phyloP scores from a whole-genome alignment of 2,888 invertebrate species.

The Dasypogon diadema region DNA sequence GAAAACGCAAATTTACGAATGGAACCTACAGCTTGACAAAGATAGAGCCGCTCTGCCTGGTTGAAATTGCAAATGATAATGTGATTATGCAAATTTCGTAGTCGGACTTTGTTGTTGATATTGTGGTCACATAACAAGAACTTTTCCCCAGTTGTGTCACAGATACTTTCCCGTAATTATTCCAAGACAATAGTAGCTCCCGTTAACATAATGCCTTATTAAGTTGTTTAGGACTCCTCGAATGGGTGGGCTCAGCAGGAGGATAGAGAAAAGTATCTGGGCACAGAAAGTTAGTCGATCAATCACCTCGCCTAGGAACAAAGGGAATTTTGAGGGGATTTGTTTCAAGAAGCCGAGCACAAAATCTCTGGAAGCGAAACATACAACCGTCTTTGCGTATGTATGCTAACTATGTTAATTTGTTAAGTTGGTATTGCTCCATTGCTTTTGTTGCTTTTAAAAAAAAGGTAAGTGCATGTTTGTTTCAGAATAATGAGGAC shows the following conservation, averaged over 20 bases:
- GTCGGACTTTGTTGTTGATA: constrained; percentile 28
- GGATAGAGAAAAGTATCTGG: neutral
- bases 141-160: constrained; percentile 14
- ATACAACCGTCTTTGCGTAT: too few relatives aligned
- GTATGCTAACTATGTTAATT: too few relatives aligned
- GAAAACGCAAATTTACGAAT: neutral
- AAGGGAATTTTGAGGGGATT: neutral
- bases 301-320: constrained; percentile 15
- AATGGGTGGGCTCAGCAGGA: neutral
- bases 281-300: constrained; percentile 4
- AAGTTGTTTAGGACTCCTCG: constrained; percentile 25
- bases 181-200: constrained; percentile 21
- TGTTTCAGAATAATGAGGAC: too few relatives aligned
- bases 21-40: neutral
- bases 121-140: constrained; percentile 33
- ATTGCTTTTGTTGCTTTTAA: too few relatives aligned
- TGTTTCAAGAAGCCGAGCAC: too few relatives aligned
- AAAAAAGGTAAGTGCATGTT: too few relatives aligned
- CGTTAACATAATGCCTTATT: constrained; percentile 34
- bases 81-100: constrained; percentile 41
- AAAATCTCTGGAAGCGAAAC: too few relatives aligned
- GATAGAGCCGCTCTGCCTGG: neutral
- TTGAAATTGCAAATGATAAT: constrained; percentile 42
- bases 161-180: constrained; percentile 41
- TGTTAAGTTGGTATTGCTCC: too few relatives aligned